Base-by-base conservation (phyloP, 2,888 invertebrate species). In the Cephus rjabovi region DNA sequence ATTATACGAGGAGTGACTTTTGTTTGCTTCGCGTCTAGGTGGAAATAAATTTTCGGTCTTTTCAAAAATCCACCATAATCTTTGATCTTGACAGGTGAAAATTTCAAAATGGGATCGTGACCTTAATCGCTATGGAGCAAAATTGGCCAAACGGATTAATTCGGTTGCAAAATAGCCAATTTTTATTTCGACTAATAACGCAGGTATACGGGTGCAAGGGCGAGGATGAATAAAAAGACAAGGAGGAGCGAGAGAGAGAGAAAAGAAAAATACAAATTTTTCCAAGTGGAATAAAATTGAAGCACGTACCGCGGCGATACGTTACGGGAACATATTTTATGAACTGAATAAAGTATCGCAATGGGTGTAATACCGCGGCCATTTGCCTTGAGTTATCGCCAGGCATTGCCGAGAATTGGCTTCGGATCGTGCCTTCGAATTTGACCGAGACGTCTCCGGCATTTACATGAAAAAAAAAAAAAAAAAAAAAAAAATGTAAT, bases 311-410 rank as follows among this genome's bases (percentile, higher is more conserved):
- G 83, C 81, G 79, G 83, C 85, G 86, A 88, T 88, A 86, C 87
- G 86, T 88, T 88, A 87, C 86, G 83, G 86, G 86, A 86, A 86
- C 85, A 86, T 87, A 87, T 88, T 89, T 89, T 88, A 88, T 88
- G 87, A 88, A 88, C 88, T 88, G 88, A 88, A 89, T 89, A 88
- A 89, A 88, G 86, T 88, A 88, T 88, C 86, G 87, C 86, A 76
- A 85, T 84, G 81, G 81, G 83, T 84, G 87, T 87, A 89, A 87
- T 87, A 82, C 87, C 84, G 79, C 81, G 83, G 85, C 84, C 86
- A 87, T 88, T 88, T 87, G 85, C 82, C 79, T 81, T 85, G 87
- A 88, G 84, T 88, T 87, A 88, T 87, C 83, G 85, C 84, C 81
- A 76, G 81, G 83, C 83, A 87, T 86, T 85, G 84, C 85, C 84